Evolutionary conservation across 2,888 invertebrate species (phyloP).

Genomic region (Lathronympha strigana): DNA sequence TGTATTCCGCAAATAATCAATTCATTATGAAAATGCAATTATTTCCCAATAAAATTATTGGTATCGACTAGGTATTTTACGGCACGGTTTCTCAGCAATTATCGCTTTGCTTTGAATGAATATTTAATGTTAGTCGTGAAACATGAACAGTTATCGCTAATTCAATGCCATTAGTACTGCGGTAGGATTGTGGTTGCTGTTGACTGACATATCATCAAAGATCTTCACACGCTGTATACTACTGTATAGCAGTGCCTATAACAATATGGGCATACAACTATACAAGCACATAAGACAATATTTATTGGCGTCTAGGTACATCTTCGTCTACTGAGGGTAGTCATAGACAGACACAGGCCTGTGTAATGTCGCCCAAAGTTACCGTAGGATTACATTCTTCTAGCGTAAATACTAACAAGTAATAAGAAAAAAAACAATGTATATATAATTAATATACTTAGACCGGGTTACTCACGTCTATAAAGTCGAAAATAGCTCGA

Average conservation of each 20-base stretch:
- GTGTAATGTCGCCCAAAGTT: no score
- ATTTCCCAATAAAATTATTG: slow-evolving; percentile 31
- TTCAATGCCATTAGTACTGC: slow-evolving; percentile 36
- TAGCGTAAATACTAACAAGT: no score
- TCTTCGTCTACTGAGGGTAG: no score
- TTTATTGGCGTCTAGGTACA: neutral
- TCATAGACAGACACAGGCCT: no score
- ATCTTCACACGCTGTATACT: slow-evolving; percentile 42
- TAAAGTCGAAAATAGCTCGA: no score
- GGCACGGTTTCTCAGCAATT: slow-evolving; percentile 25
- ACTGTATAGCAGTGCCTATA: neutral
- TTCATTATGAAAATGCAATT: slow-evolving; percentile 34
- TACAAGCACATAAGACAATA: neutral
- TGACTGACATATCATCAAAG: slow-evolving; percentile 40
- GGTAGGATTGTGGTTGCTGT: slow-evolving; percentile 30
- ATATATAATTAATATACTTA: no score
- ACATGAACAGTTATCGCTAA: slow-evolving; percentile 33
- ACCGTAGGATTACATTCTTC: no score
- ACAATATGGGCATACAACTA: neutral
- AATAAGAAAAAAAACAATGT: no score
- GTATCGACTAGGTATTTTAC: slow-evolving; percentile 32
- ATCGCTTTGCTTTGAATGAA: slow-evolving; percentile 34
- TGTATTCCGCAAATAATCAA: slow-evolving; percentile 16
- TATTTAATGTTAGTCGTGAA: slow-evolving; percentile 40
- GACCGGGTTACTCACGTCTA: no score